Percentiles rank a stretch among this genome's conserved stretches.
Conservation (phyloP, 2,888 invertebrate species). For the Meliscaeva auricollis region DNA sequence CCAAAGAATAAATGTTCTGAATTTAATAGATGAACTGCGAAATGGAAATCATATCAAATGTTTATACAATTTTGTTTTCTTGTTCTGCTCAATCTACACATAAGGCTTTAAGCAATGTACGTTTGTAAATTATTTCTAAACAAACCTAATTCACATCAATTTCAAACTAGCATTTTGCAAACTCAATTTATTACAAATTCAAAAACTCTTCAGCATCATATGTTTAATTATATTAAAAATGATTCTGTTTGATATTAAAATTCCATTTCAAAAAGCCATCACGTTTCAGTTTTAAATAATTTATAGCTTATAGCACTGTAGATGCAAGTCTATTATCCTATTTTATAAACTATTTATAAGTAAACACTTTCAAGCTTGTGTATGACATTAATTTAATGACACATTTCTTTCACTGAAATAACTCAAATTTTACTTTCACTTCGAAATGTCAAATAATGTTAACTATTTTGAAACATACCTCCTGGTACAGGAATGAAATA, state of each 20-base stretch:
- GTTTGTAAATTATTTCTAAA: neutral
- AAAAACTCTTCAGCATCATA: neutral
- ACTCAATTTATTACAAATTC: conserved; percentile 7
- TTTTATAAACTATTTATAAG: conserved; percentile 15
- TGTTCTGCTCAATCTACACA: too few relatives aligned
- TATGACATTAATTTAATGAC: conserved; percentile 44
- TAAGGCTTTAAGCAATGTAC: too few relatives aligned
- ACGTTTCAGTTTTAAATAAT: conserved; percentile 49
- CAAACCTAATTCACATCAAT: neutral
- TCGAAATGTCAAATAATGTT: conserved; percentile 55
- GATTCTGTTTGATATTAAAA: conserved; percentile 38
- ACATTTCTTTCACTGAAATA: conserved; percentile 41
- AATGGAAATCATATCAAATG: too few relatives aligned
- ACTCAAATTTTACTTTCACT: conserved; percentile 63
- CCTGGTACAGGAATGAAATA: neutral
- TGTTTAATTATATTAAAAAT: neutral
- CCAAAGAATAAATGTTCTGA: too few relatives aligned
- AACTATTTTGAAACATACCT: conserved; percentile 24
- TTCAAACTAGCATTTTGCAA: neutral
- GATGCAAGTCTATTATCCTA: neutral
- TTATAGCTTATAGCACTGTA: conserved; percentile 27
- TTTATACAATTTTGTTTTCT: too few relatives aligned
- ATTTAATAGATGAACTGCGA: too few relatives aligned
- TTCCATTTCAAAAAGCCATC: conserved; percentile 6
- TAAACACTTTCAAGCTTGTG: neutral